Conservation (phyloP, 2,888 invertebrate species). For the Rhyacophila evoluta region DNA sequence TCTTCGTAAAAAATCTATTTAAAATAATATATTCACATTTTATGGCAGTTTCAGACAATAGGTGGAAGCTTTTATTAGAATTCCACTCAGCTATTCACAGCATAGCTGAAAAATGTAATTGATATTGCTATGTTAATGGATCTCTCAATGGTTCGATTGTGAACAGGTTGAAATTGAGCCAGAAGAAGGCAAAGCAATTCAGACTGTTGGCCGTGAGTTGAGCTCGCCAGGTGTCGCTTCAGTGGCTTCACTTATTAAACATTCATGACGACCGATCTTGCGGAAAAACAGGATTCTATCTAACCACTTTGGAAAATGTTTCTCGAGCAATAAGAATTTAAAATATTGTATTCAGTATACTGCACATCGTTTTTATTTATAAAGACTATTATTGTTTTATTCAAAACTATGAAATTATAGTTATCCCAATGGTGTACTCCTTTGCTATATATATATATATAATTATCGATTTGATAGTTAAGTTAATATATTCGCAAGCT, state of each 20-base stretch:
- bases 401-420: too few species aligned
- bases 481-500: too few species aligned
- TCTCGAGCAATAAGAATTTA: not conserved
- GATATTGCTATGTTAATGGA: slow-evolving; percentile 2
- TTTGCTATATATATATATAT: too few species aligned
- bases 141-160: slow-evolving; percentile 13
- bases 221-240: not conserved
- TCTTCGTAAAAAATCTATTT: too few species aligned
- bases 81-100: not conserved
- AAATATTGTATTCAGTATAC: too few species aligned
- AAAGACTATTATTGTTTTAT: too few species aligned
- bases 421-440: too few species aligned
- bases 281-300: slow-evolving; percentile 11
- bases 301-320: not conserved
- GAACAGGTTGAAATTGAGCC: slow-evolving; percentile 3
- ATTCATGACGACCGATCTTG: slow-evolving; percentile 14
- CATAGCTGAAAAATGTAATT: not conserved
- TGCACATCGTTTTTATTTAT: too few species aligned
- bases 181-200: not conserved
- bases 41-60: too few species aligned
- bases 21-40: too few species aligned
- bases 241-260: slow-evolving; percentile 20
- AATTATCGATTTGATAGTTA: too few species aligned
- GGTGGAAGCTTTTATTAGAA: not conserved
- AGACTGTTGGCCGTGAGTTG: not conserved